A percentile compares a stretch with the other conserved stretches of the same genome.
Conservation (phyloP, 2,797 vertebrate genomes). For the Meda fulgida region DNA sequence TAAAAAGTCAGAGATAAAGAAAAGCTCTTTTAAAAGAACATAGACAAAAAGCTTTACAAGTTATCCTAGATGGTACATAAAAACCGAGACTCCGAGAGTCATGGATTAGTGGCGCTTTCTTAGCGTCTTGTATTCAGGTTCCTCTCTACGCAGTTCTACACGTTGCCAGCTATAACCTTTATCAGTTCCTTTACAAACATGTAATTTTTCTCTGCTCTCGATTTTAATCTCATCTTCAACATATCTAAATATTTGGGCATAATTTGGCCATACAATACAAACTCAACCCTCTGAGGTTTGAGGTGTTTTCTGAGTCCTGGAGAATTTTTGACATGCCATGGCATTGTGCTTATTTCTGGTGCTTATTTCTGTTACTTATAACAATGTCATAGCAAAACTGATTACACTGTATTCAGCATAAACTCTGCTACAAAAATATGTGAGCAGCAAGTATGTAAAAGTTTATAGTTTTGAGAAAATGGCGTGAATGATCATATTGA, state of each 20-base stretch:
- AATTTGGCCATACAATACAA: not conserved
- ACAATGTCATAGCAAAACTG: too few relatives aligned
- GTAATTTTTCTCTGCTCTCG: not conserved
- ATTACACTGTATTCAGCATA: too few relatives aligned
- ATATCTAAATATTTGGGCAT: not conserved
- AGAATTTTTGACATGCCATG: too few relatives aligned
- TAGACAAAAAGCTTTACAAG: conserved; percentile 22
- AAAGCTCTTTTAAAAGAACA: conserved; percentile 29
- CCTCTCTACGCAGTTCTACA: not conserved
- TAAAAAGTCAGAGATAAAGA: conserved; percentile 39
- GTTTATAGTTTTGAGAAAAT: too few relatives aligned
- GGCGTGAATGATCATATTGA: too few relatives aligned
- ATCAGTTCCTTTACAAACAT: not conserved
- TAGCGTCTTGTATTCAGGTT: conserved; percentile 34
- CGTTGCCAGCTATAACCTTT: conserved; percentile 5
- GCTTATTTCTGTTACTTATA: too few relatives aligned
- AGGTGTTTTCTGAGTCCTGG: too few relatives aligned
- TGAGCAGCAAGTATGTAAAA: too few relatives aligned
- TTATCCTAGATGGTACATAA: conserved; percentile 17
- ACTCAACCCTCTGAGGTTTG: not conserved
- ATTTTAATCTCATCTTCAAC: not conserved
- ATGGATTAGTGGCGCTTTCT: conserved; percentile 28
- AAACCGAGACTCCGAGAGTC: not conserved
- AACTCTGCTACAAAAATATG: too few relatives aligned
- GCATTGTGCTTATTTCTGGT: too few relatives aligned